Conservation (phyloP, 2,797 vertebrate species). For the Picus viridis region DNA sequence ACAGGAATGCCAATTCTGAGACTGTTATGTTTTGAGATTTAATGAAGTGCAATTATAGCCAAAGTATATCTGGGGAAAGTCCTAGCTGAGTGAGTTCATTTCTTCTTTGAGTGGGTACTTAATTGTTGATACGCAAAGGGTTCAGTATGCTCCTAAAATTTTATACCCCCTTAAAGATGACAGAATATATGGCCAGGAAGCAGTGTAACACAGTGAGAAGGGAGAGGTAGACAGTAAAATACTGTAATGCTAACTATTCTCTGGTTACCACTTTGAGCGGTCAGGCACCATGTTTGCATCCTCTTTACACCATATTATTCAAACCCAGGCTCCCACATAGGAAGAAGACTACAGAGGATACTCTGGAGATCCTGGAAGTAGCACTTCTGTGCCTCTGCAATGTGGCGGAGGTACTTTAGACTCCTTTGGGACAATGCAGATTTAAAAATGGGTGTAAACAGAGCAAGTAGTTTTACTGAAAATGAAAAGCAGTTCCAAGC, state of each 20-base stretch:
- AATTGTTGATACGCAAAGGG: not conserved
- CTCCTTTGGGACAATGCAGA: not conserved
- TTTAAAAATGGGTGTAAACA: not conserved
- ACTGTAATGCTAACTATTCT: not conserved
- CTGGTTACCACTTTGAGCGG: not conserved
- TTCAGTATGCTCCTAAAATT: not conserved
- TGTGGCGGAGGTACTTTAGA: not conserved
- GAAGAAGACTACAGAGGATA: not conserved
- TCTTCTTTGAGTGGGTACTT: not conserved
- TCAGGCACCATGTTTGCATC: not conserved
- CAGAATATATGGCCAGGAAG: slow-evolving; percentile 2
- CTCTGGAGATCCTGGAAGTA: not conserved
- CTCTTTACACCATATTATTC: not conserved
- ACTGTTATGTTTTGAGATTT: not conserved
- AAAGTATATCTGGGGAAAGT: not conserved
- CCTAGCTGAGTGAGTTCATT: not conserved
- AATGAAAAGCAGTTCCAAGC: not conserved
- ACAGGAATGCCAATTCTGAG: not conserved
- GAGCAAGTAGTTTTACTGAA: not conserved
- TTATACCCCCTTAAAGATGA: not conserved
- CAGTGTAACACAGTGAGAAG: not conserved
- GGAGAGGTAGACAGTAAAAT: not conserved
- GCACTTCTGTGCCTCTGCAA: not conserved
- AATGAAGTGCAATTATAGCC: not conserved
- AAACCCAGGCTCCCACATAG: fast-evolving